Conservation (phyloP, 2,797 vertebrate genomes). For the Catamblyrhynchus diadema region DNA sequence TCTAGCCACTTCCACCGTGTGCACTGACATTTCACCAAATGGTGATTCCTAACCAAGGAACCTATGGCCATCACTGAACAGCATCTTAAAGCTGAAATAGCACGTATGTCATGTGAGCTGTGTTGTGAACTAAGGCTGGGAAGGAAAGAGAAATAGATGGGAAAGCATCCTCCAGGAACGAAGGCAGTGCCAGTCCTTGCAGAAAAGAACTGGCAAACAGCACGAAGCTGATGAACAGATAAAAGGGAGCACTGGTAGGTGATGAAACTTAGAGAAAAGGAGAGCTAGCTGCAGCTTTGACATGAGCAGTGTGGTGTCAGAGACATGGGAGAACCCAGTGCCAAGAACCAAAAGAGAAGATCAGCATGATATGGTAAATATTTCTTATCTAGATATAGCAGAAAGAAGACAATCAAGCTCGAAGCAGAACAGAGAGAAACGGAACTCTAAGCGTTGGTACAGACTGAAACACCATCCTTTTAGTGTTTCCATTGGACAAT, state of each 20-base stretch:
- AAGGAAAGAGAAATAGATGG: not conserved
- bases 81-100: not conserved
- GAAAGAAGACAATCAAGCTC: not conserved
- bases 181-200: not conserved
- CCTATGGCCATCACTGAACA: not conserved
- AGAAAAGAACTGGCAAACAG: not conserved
- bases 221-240: not conserved
- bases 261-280: not conserved
- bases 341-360: not conserved
- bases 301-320: not conserved
- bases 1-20: not conserved
- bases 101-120: accelerated
- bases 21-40: not conserved
- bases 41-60: not conserved
- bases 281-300: not conserved
- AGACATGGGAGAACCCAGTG: not conserved
- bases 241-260: not conserved
- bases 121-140: not conserved
- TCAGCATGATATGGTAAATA: not conserved
- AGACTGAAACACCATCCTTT: not conserved
- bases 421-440: not conserved
- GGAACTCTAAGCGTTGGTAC: not conserved
- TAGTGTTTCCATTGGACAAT: not conserved
- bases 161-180: not conserved
- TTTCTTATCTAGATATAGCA: not conserved